A percentile compares a stretch with the other conserved stretches of the same genome.
Conservation (phyloP, 37 sponge, comb jelly and placozoan genomes). For the Chondrilla cf. caribensis region DNA sequence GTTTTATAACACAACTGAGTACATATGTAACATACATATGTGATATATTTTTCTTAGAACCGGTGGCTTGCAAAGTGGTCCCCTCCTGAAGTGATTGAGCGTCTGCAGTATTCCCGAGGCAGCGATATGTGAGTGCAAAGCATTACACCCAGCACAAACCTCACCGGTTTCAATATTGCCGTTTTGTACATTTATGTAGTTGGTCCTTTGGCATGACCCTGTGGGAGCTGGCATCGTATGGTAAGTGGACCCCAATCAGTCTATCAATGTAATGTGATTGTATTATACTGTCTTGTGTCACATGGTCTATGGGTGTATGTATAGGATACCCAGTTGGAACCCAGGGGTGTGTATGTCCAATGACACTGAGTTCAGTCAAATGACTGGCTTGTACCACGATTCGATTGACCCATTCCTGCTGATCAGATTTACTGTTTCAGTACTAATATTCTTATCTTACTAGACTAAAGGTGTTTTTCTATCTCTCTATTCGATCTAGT, state of each 20-base stretch:
- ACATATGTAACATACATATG: too few species aligned
- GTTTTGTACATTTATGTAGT: too few species aligned
- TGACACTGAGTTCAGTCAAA: too few species aligned
- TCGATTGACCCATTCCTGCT: too few species aligned
- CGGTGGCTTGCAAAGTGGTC: slow-evolving; percentile 6
- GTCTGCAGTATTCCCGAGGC: not conserved
- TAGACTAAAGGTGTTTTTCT: too few species aligned
- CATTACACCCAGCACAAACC: not conserved
- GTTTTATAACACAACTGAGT: not conserved
- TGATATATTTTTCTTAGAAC: not conserved
- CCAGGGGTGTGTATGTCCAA: too few species aligned
- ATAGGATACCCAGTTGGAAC: not conserved
- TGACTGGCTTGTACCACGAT: too few species aligned
- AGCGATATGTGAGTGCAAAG: slow-evolving; percentile 15
- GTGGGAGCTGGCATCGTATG: slow-evolving; percentile 9
- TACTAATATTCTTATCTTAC: too few species aligned
- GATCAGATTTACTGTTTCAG: too few species aligned
- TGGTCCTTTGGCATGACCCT: slow-evolving; percentile 23
- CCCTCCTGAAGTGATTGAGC: slow-evolving; percentile 9
- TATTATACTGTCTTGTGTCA: not conserved
- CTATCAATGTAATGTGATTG: not conserved
- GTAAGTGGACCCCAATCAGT: not conserved
- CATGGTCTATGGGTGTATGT: not conserved
- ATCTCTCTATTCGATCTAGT: too few species aligned
- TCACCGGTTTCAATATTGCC: too few species aligned